phyloP scores from a whole-genome alignment of 2,888 invertebrate species.

The Drosophila subsilvestris region DNA sequence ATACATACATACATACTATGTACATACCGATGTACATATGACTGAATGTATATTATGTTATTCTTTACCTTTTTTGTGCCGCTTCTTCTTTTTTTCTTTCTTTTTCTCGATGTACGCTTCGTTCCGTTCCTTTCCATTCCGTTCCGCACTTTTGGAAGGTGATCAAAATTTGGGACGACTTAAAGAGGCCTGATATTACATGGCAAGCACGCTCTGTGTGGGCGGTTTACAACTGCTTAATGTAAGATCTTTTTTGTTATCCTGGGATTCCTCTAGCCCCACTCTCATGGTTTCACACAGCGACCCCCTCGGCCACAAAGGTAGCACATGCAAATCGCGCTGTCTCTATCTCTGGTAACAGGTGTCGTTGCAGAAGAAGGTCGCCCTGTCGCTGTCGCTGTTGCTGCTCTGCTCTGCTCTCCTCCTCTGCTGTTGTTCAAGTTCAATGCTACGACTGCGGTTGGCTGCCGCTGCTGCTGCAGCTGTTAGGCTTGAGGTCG shows the following conservation, averaged over 20 bases:
- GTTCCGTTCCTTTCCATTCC: slow-evolving; percentile 39
- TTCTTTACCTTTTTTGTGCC: slow-evolving; percentile 3
- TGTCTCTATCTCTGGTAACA: slow-evolving; percentile 47
- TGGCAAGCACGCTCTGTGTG: background rate
- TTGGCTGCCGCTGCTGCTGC: background rate
- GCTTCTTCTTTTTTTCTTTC: background rate
- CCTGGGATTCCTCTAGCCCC: background rate
- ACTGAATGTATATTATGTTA: background rate
- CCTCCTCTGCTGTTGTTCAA: slow-evolving; percentile 57
- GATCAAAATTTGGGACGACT: slow-evolving; percentile 36
- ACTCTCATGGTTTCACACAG: background rate
- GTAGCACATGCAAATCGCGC: slow-evolving; percentile 12
- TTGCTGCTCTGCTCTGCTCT: slow-evolving; percentile 5
- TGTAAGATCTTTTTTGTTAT: background rate
- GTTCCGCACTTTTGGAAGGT: slow-evolving; percentile 44
- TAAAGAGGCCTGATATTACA: slow-evolving; percentile 7
- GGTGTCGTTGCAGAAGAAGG: slow-evolving; percentile 68
- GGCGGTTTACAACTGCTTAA: background rate
- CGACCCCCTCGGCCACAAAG: background rate
- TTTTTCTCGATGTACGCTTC: slow-evolving; percentile 31
- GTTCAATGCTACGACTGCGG: slow-evolving; percentile 71
- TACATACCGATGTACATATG: too few species aligned
- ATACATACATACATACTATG: background rate
- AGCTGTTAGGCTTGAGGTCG: slow-evolving; percentile 24
- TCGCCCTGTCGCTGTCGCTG: slow-evolving; percentile 26